Conservation (phyloP, 2,113 vertebrate species). For the Phoenicopterus ruber region DNA sequence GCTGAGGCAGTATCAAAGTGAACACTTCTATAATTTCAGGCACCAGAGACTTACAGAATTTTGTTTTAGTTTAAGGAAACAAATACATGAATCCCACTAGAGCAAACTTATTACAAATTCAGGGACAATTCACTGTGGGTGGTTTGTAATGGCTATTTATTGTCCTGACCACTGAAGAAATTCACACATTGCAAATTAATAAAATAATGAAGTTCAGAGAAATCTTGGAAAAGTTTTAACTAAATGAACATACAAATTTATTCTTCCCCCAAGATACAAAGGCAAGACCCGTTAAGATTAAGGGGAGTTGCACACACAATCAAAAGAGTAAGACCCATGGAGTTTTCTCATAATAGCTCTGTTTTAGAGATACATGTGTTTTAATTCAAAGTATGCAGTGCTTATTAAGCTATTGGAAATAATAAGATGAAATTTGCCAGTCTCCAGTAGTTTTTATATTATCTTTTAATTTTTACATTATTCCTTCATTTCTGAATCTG, state of each 20-base stretch:
- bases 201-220: not conserved
- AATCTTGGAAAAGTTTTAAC: not conserved
- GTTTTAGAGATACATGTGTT: not conserved
- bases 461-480: not conserved
- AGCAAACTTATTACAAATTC: not conserved
- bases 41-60: not conserved
- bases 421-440: not conserved
- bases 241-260: not conserved
- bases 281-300: not conserved
- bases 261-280: not conserved
- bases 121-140: not conserved
- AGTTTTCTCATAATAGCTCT: not conserved
- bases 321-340: not conserved
- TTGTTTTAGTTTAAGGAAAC: not conserved
- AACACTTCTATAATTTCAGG: not conserved
- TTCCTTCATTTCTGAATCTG: slow-evolving; percentile 32
- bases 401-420: not conserved
- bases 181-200: not conserved
- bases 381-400: not conserved
- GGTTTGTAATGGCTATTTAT: not conserved
- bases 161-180: not conserved
- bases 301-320: not conserved
- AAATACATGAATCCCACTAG: not conserved
- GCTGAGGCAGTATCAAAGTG: not conserved
- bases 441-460: not conserved